phyloP scores from a whole-genome alignment of 2,888 invertebrate species.

The Cephus rjabovi region DNA sequence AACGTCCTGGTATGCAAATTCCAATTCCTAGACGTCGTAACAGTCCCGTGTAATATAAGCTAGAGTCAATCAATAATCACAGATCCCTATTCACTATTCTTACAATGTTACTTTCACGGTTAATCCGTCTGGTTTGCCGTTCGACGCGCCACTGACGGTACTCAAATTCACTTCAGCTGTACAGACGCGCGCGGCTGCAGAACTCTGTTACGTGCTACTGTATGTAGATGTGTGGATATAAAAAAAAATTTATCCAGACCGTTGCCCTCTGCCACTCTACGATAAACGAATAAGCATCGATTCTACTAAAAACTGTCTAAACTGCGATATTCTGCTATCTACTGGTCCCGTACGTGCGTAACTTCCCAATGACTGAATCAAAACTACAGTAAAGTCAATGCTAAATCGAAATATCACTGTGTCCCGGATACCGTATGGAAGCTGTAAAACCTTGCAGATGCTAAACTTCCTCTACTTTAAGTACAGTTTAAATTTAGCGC shows the following conservation, averaged over 20 bases:
- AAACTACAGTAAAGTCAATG: conserved; percentile 53
- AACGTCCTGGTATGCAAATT: conserved; percentile 51
- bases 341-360: not conserved
- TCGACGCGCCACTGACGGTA: not conserved
- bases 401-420: conserved; percentile 54
- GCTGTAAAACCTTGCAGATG: not conserved
- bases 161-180: not conserved
- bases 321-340: not conserved
- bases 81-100: not conserved
- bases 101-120: not conserved
- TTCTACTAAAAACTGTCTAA: not conserved
- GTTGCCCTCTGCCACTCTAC: not conserved
- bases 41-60: not conserved
- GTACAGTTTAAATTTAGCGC: conserved; percentile 1
- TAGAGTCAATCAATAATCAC: not conserved
- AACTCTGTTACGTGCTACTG: not conserved
- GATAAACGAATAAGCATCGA: not conserved
- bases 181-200: not conserved
- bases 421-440: not conserved
- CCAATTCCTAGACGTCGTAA: not conserved
- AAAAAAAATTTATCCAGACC: not conserved
- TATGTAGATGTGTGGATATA: not conserved
- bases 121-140: not conserved
- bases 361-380: not conserved
- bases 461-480: not conserved